Percentiles rank a stretch among this genome's conserved stretches.
phyloP scores from a whole-genome alignment of 1,140 invertebrate genomes.

The Trichogramma pretiosum region DNA sequence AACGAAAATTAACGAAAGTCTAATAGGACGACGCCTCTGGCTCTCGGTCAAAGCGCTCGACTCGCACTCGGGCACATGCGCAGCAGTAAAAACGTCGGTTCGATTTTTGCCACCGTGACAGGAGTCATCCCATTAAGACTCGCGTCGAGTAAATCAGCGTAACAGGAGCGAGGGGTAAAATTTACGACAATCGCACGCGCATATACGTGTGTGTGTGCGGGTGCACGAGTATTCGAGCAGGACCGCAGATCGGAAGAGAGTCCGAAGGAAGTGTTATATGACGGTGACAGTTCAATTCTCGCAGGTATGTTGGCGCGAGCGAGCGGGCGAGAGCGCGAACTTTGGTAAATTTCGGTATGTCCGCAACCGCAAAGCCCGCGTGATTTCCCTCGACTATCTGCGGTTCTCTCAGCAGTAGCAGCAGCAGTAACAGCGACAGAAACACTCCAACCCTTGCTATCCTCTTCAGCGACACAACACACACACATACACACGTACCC shows the following conservation, averaged over 20 bases:
- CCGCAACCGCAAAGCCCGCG: slow-evolving; percentile 42
- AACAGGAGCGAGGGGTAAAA: slow-evolving; percentile 5
- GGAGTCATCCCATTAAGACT: slow-evolving; percentile 1
- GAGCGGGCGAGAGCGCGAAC: slow-evolving; percentile 39
- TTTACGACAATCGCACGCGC: slow-evolving; percentile 9
- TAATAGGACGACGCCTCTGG: too few relatives aligned
- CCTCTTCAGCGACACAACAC: slow-evolving; percentile 8
- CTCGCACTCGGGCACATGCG: too few relatives aligned
- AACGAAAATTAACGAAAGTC: too few relatives aligned
- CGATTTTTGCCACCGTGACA: neutral
- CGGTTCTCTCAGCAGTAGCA: slow-evolving; percentile 20
- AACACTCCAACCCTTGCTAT: too few relatives aligned
- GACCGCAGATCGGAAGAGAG: too few relatives aligned
- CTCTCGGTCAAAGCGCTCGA: too few relatives aligned
- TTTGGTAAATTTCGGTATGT: too few relatives aligned
- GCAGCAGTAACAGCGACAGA: too few relatives aligned
- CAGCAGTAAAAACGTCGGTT: slow-evolving; percentile 8
- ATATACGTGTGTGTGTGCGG: too few relatives aligned
- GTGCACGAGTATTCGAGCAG: too few relatives aligned
- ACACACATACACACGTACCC: slow-evolving; percentile 12
- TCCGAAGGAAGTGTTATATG: too few relatives aligned
- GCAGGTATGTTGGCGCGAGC: slow-evolving; percentile 43
- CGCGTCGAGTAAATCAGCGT: slow-evolving; percentile 12
- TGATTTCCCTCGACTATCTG: slow-evolving; percentile 40
- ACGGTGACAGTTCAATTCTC: slow-evolving; percentile 48